Evolutionary conservation across 1,140 invertebrate genomes (phyloP).

Genomic region (Euwallacea similis): DNA sequence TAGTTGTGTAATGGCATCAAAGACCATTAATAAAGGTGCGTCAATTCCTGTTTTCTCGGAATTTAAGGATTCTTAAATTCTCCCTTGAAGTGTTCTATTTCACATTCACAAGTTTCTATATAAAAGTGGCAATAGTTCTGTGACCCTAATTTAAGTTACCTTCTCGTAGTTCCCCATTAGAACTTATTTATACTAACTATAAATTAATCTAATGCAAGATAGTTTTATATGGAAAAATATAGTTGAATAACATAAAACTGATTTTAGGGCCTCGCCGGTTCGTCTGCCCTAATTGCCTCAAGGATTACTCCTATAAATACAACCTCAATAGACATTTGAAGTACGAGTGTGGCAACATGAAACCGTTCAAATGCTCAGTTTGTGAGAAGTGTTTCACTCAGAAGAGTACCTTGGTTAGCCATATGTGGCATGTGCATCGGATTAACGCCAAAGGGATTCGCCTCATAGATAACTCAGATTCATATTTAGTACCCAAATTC

Average conservation of each 20-base stretch:
- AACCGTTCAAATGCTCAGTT: conserved; percentile 24
- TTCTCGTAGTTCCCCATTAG: neutral
- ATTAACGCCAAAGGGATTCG: conserved; percentile 12
- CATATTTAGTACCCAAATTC: neutral
- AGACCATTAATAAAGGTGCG: too few relatives aligned
- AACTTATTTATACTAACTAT: neutral
- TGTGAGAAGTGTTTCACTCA: conserved; percentile 33
- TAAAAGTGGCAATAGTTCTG: too few relatives aligned
- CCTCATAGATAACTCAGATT: neutral
- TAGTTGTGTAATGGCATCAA: too few relatives aligned
- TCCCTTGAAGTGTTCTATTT: too few relatives aligned
- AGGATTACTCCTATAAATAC: conserved; percentile 29
- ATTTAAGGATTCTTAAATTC: too few relatives aligned
- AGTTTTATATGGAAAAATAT: neutral
- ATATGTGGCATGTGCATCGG: conserved; percentile 16
- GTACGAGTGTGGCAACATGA: conserved; percentile 34
- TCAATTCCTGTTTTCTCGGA: too few relatives aligned
- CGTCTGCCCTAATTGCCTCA: conserved; percentile 18
- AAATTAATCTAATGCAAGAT: neutral
- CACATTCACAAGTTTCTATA: too few relatives aligned
- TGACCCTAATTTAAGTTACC: neutral
- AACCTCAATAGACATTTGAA: conserved; percentile 32
- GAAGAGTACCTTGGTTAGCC: conserved; percentile 19
- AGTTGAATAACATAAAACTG: neutral
- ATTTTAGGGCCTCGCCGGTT: conserved; percentile 20